Evolutionary conservation across 2,113 vertebrate species (phyloP).

Genomic region (Phainopepla nitens): DNA sequence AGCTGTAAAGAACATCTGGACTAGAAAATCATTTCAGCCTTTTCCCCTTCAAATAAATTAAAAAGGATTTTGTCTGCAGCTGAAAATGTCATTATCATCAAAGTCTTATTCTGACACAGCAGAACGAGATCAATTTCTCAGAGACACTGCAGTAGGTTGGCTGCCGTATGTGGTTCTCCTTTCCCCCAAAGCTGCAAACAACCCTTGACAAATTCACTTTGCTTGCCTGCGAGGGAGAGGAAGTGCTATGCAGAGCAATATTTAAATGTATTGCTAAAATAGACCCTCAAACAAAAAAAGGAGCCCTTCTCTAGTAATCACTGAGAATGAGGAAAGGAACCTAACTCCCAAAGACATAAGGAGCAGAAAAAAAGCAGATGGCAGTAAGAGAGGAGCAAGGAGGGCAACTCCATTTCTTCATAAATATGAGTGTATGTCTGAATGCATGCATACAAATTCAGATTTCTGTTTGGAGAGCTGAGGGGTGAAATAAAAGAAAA

Average conservation of each 20-base stretch:
- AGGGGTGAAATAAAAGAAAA: neutral
- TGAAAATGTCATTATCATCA: conserved; percentile 55
- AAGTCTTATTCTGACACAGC: conserved; percentile 51
- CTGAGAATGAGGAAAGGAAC: neutral
- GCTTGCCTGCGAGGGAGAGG: neutral
- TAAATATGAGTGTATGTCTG: neutral
- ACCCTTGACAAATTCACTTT: conserved; percentile 22
- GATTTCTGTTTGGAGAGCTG: neutral
- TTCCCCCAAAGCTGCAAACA: neutral
- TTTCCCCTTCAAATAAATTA: conserved; percentile 44
- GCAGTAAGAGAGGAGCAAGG: neutral
- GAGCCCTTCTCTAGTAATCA: neutral
- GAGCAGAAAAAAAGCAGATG: neutral
- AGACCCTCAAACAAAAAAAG: neutral
- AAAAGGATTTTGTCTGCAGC: conserved; percentile 46
- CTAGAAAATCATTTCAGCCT: conserved; percentile 11
- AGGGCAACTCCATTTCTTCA: neutral
- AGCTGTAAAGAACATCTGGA: neutral
- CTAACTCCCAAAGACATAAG: neutral
- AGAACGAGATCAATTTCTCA: conserved; percentile 48
- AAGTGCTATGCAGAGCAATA: neutral
- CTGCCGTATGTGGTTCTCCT: neutral
- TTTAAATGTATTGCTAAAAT: neutral
- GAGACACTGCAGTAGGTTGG: neutral
- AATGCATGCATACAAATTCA: neutral